Conservation (phyloP, 2,113 vertebrate genomes). For the Silurus glanis region DNA sequence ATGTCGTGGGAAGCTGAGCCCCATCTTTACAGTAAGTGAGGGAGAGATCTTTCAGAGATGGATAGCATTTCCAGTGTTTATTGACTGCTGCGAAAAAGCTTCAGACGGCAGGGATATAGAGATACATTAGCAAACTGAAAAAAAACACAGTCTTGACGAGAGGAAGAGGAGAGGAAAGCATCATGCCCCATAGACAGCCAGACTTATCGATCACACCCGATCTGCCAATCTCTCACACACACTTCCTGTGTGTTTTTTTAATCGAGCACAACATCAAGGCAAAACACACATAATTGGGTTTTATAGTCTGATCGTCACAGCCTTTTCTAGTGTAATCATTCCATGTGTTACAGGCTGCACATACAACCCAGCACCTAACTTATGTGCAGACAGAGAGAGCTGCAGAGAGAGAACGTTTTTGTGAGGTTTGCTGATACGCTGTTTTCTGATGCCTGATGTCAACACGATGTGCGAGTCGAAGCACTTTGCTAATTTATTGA, state of each 20-base stretch:
- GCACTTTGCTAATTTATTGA: constrained; percentile 29
- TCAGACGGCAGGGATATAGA: constrained; percentile 54
- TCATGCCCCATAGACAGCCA: constrained; percentile 51
- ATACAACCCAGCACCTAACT: not conserved
- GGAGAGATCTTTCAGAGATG: constrained; percentile 77
- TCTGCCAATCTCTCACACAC: constrained; percentile 47
- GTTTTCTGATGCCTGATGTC: not conserved
- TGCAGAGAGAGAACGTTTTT: not conserved
- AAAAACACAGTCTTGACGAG: constrained; percentile 53
- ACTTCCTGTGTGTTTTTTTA: constrained; percentile 75
- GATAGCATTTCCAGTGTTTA: constrained; percentile 76
- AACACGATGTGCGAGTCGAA: constrained; percentile 20
- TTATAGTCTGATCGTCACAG: constrained; percentile 18
- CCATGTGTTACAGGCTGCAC: not conserved
- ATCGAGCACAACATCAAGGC: constrained; percentile 65
- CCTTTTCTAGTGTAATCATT: constrained; percentile 28
- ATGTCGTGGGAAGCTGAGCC: constrained; percentile 62
- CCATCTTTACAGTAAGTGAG: constrained; percentile 75
- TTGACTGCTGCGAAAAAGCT: constrained; percentile 66
- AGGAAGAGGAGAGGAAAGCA: constrained; percentile 61
- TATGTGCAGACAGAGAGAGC: not conserved
- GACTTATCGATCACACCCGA: constrained; percentile 63
- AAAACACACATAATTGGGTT: constrained; percentile 57
- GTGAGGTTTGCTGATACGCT: constrained; percentile 3
- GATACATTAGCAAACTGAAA: constrained; percentile 70